phyloP scores from a whole-genome alignment of 2,113 vertebrate genomes.

The Macrotus californicus region DNA sequence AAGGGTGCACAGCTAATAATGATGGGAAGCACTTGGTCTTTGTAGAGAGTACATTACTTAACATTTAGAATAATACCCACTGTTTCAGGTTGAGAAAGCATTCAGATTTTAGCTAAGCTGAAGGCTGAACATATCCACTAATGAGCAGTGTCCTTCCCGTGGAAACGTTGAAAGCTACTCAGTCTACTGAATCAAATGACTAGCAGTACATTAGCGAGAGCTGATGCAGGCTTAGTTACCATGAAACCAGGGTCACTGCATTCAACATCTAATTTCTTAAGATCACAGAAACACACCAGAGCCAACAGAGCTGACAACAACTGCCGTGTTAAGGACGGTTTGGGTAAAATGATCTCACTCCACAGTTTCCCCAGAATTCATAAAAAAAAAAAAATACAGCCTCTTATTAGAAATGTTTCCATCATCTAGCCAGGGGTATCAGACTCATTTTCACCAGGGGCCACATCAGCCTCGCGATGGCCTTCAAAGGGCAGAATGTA shows the following conservation, averaged over 20 bases:
- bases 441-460: too few species aligned
- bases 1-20: background rate
- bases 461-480: too few species aligned
- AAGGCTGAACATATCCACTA: constrained; percentile 44
- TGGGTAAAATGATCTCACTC: background rate
- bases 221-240: constrained; percentile 45
- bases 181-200: constrained; percentile 51
- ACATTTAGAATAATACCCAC: constrained; percentile 39
- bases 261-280: constrained; percentile 45
- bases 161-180: constrained; percentile 37
- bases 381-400: background rate
- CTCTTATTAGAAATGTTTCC: background rate
- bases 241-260: constrained; percentile 37
- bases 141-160: constrained; percentile 45
- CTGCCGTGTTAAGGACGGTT: background rate
- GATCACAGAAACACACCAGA: constrained; percentile 28
- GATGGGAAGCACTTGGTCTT: constrained; percentile 35
- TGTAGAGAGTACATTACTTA: constrained; percentile 35
- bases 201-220: constrained; percentile 10
- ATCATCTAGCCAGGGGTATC: too few species aligned
- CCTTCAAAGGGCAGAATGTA: too few species aligned
- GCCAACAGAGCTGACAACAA: background rate
- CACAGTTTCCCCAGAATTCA: background rate
- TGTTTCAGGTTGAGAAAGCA: constrained; percentile 47
- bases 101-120: constrained; percentile 35